These are phyloP conservation scores for Smittia sp. DNA, from an alignment of 2,888 invertebrate species.

Conservation along the genomic window DNA sequence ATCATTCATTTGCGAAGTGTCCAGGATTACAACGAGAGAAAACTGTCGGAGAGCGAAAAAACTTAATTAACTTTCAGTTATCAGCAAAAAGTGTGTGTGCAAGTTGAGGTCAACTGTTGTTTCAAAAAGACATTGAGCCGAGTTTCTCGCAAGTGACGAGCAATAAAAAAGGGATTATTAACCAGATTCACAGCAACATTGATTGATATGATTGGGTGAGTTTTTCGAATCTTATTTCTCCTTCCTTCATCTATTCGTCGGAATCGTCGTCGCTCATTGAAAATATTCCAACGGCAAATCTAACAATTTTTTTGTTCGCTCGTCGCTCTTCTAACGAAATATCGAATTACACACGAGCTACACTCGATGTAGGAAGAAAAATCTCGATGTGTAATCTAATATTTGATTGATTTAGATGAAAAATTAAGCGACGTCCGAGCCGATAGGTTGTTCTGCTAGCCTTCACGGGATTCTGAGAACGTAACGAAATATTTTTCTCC, in stretches of 20 bases:
- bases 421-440: constrained; percentile 16
- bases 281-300: constrained; percentile 11
- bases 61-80: constrained; percentile 29
- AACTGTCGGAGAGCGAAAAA: neutral
- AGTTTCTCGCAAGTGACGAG: neutral
- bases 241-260: too few species aligned
- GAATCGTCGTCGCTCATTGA: neutral
- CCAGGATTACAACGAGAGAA: constrained; percentile 9
- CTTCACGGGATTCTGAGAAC: constrained; percentile 20
- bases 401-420: constrained; percentile 32
- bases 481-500: constrained; percentile 23
- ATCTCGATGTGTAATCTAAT: constrained; percentile 16
- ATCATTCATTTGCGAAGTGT: neutral
- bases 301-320: neutral
- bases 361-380: constrained; percentile 9
- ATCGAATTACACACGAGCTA: constrained; percentile 10
- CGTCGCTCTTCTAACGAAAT: neutral
- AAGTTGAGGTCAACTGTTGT: constrained; percentile 14
- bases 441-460: neutral
- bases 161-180: constrained; percentile 25
- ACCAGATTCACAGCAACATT: neutral
- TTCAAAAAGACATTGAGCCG: constrained; percentile 11
- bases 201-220: constrained; percentile 25
- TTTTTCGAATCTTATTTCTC: neutral
- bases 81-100: constrained; percentile 9